Evolutionary conservation across 2,888 invertebrate species (phyloP), one percentile per base, ranked within the genome.

Genomic region (Alloplasta piceator): DNA sequence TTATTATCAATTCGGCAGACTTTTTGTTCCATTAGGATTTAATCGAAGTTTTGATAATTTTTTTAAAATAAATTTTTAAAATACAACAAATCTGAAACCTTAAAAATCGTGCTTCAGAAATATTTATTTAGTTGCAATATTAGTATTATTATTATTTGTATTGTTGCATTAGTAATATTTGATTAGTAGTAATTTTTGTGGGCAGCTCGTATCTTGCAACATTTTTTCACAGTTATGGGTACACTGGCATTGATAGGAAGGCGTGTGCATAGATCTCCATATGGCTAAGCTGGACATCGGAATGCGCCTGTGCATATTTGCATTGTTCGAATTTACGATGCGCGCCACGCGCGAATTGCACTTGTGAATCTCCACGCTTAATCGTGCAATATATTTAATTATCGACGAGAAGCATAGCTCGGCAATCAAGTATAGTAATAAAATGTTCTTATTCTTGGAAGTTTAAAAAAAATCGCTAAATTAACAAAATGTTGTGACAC

Each of bases 241-340:
- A 73, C 36, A 75, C 39, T 48, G 38, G 48, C 10, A 38, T 43
- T 63, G 26, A 26, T 61, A 68, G 26, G 26, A 41, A 56, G 68
- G 39, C 63, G 55, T 56, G 26, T 26, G 26, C 26, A 41, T 60
- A 43, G 43, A 78, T 80, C 76, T 77, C 78, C 79, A 82, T 83
- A 84, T 60, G 84, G 73, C 86, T 85, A 85, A 85, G 85, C 76
- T 77, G 76, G 79, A 83, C 84, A 83, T 76, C 67, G 84, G 85
- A 85, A 85, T 85, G 84, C 80, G 79, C 83, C 55, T 67, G 60
- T 66, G 63, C 73, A 68, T 68, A 78, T 68, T 78, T 78, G 50
- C 72, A 72, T 63, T 43, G 26, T 55, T 14, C 26, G 63, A 14
- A n/a, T 38, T 38, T 38, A 26, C 52, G 14, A 43, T 52, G 52